Evolutionary conservation across 2,113 vertebrate species (phyloP), one percentile per base, ranked within the genome.

Genomic region (Mustela lutreola): DNA sequence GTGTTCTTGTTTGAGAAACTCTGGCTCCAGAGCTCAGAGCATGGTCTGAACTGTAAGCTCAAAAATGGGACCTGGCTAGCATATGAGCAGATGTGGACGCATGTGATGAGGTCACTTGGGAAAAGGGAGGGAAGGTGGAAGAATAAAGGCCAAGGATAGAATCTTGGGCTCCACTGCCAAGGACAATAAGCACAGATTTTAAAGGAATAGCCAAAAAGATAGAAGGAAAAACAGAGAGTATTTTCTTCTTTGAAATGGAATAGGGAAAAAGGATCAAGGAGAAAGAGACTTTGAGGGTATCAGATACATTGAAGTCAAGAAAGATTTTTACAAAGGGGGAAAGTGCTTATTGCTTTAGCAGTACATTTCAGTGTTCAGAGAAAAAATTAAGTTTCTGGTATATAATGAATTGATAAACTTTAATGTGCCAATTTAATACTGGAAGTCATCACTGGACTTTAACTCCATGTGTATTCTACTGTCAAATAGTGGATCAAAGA

Each of bases 1-100:
- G n/a, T 42, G 33, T 56, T 85, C 56, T 88, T 95, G 11, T 89
- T 89, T 91, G 73, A 88, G 63, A 96, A 97, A 79, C 24, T 67
- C 31, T 62, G 11, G 14, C 7, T 80, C 62, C 83, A 19, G 56
- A 93, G n/a, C 71, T 71, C 84, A 76, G 73, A 91, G 33, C 62
- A 31, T 60, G 28, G 4, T 78, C 50, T 86, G 48, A 91, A 95
- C 21, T 79, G 5, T 73, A 85, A 84, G 84, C 14, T 96, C 28
- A 75, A 95, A 96, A 91, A 50, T 6, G 62, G 22, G 21, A 60
- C n/a, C 56, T 50, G 94, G 33, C 45, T 7, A 80, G 71, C 5
- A 2, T 45, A 24, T 87, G 88, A 86, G 1, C 33, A 90, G 28
- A 83, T 48, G 21, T 16, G 67, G 56, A 81, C 63, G 39, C 22